Base-by-base conservation (phyloP, 2,113 vertebrate genomes). In the Irena cyanogastra region DNA sequence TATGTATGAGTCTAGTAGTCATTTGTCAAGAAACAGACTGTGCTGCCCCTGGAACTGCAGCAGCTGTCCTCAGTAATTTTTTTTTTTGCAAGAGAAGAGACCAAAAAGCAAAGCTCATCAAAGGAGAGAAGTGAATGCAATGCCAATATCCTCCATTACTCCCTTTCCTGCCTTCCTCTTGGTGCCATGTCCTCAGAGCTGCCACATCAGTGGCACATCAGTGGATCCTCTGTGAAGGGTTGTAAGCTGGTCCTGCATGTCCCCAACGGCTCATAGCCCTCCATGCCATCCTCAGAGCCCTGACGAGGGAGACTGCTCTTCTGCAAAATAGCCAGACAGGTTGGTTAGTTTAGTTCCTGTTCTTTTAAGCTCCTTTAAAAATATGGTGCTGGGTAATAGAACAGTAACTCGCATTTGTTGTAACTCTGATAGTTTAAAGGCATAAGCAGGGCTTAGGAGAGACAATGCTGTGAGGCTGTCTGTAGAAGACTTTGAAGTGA, bases 131-230 rank as follows among this genome's bases (percentile, higher is more conserved):
- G 18, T 86, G 30, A 69, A 61, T 14, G 16, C 1, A 5, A 17
- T 6, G 1, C 81, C 35, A 44, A 19, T 28, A 50, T 28, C 24
- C 20, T 69, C 6, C 35, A 26, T 14, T 8, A 26, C 26, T 66
- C n/a, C 8, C 16, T 50, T 70, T 41, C 30, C 20, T 63, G 6
- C 28, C 26, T 50, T 86, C 27, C 21, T 66, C 27, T 28, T 63
- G 10, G 6, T 19, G 3, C 12, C 6, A 8, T 11, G 7, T 65
- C 23, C n/a, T 88, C 45, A 54, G 37, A 74, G 27, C 28, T 77
- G 59, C 30, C 12, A n/a, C 2, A 0, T 52, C 47, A 45, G 3
- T 0, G 2, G n/a, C n/a, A n/a, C n/a, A n/a, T n/a, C n/a, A n/a
- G n/a, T 53, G 50, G 30, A 9, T 37, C 22, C 28, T 90, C 66